Evolutionary conservation across 2,888 invertebrate species (phyloP).

Genomic region (Alloplasta piceator): DNA sequence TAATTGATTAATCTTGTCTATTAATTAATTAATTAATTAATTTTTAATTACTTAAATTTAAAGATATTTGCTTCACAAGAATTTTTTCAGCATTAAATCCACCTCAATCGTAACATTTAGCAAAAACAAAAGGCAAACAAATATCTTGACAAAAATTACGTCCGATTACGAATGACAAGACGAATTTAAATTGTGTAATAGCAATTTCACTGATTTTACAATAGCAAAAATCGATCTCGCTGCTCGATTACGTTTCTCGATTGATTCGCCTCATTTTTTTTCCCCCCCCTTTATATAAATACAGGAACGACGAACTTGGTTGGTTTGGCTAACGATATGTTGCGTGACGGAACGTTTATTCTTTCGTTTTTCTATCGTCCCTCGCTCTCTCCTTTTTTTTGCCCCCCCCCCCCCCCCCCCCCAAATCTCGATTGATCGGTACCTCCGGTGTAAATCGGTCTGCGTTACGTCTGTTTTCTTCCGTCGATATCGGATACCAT

Average conservation of each 20-base stretch:
- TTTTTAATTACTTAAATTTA: too few species aligned
- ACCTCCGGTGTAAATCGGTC: conserved; percentile 19
- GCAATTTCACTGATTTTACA: not conserved
- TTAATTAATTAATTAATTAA: too few species aligned
- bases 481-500: conserved; percentile 27
- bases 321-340: conserved; percentile 33
- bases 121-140: too few species aligned
- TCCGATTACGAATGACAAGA: too few species aligned
- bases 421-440: not conserved
- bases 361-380: conserved; percentile 24
- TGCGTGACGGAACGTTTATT: conserved; percentile 9
- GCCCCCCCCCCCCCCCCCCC: not conserved
- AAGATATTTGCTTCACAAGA: too few species aligned
- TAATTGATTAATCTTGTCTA: too few species aligned
- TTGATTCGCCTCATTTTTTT: conserved; percentile 37
- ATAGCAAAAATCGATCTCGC: conserved; percentile 16
- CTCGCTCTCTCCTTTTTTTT: not conserved
- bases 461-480: conserved; percentile 40
- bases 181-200: too few species aligned
- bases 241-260: conserved; percentile 38
- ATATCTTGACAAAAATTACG: too few species aligned
- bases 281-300: not conserved
- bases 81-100: too few species aligned
- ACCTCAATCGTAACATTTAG: too few species aligned
- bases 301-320: conserved; percentile 9